phyloP scores from a whole-genome alignment of 1,140 invertebrate genomes.

The Cryptotermes secundus region DNA sequence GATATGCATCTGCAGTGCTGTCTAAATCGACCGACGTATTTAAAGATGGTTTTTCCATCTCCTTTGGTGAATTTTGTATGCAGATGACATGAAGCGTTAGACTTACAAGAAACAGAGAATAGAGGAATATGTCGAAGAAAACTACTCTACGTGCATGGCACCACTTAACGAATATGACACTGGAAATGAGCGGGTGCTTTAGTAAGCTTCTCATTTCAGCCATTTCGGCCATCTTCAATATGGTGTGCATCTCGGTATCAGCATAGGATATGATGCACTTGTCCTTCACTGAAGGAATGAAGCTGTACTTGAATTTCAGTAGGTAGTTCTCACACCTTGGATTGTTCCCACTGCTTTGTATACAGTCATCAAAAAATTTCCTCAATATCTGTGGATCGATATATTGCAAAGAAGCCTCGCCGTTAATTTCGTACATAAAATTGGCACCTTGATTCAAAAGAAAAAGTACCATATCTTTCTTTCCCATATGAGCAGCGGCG shows the following conservation, averaged over 20 bases:
- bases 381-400: conserved; percentile 64
- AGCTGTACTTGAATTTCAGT: conserved; percentile 71
- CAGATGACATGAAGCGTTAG: conserved; percentile 64
- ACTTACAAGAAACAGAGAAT: conserved; percentile 62
- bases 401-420: conserved; percentile 65
- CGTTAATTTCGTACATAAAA: conserved; percentile 63
- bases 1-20: background rate
- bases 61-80: background rate
- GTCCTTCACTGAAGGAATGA: conserved; percentile 56
- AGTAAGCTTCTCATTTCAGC: conserved; percentile 63
- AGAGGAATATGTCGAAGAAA: conserved; percentile 24
- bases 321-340: conserved; percentile 63
- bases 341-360: conserved; percentile 57
- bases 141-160: conserved; percentile 54
- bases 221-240: conserved; percentile 64
- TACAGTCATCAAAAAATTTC: conserved; percentile 67
- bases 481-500: background rate
- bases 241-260: conserved; percentile 49
- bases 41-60: background rate
- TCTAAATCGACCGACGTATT: background rate
- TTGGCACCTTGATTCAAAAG: conserved; percentile 61
- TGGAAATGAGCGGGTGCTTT: conserved; percentile 75
- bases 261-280: background rate
- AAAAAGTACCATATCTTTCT: background rate
- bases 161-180: conserved; percentile 80